Evolutionary conservation across 1,140 invertebrate genomes (phyloP).

Genomic region (Lepidurus couesii): DNA sequence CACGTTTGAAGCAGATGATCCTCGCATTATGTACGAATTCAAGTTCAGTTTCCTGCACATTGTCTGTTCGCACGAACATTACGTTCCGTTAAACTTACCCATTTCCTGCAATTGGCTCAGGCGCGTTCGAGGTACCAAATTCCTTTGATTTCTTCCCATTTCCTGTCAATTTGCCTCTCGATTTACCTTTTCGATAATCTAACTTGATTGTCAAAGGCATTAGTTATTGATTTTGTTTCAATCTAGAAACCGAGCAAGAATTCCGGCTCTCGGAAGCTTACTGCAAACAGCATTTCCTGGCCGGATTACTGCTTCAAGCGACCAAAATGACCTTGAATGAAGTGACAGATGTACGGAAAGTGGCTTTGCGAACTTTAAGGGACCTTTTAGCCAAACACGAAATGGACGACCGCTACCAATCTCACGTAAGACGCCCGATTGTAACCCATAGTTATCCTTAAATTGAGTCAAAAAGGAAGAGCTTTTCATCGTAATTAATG

Average conservation of each 20-base stretch:
- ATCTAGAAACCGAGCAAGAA: conserved; percentile 47
- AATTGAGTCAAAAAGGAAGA: neutral
- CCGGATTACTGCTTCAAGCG: conserved; percentile 65
- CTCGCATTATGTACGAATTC: conserved; percentile 69
- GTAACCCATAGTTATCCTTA: neutral
- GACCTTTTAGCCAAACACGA: conserved; percentile 90
- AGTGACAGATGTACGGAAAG: conserved; percentile 67
- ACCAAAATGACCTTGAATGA: conserved; percentile 74
- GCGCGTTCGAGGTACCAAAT: conserved; percentile 36
- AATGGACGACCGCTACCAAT: conserved; percentile 77
- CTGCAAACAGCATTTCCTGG: conserved; percentile 81
- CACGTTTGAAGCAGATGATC: conserved; percentile 74
- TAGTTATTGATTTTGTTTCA: conserved; percentile 15
- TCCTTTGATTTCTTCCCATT: conserved; percentile 35
- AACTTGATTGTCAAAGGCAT: neutral
- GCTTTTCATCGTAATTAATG: conserved; percentile 30
- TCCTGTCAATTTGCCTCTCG: conserved; percentile 25
- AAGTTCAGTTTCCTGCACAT: conserved; percentile 86
- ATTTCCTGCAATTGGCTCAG: conserved; percentile 50
- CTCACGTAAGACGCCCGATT: conserved; percentile 44
- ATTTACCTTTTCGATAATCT: neutral
- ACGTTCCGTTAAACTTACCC: conserved; percentile 78
- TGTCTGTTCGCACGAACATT: conserved; percentile 90
- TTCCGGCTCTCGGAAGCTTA: conserved; percentile 69
- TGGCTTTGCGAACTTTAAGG: conserved; percentile 69